A percentile compares a stretch with the other conserved stretches of the same genome.
phyloP scores from a whole-genome alignment of 1,140 invertebrate genomes.

The Saccostrea glomerata region DNA sequence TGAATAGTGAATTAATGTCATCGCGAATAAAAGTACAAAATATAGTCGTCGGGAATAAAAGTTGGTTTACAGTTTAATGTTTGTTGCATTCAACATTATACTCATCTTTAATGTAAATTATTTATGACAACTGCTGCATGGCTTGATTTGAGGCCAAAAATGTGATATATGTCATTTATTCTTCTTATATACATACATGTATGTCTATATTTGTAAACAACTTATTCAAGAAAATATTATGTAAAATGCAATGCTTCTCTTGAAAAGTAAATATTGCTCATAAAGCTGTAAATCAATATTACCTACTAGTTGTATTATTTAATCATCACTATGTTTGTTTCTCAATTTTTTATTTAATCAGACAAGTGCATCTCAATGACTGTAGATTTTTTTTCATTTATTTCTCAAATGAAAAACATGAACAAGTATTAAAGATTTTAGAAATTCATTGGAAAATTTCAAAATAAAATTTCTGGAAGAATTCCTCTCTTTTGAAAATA shows the following conservation, averaged over 20 bases:
- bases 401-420: no score
- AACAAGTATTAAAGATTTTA: no score
- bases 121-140: neutral
- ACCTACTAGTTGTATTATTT: neutral
- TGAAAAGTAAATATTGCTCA: neutral
- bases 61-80: no score
- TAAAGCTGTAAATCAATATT: neutral
- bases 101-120: no score
- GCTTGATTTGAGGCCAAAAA: neutral
- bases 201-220: neutral
- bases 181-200: neutral
- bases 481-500: no score
- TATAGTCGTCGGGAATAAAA: no score
- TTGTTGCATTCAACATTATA: no score
- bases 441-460: no score
- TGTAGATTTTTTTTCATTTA: neutral
- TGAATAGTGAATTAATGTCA: no score
- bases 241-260: neutral
- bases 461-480: no score
- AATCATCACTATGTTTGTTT: neutral
- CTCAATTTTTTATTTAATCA: constrained; percentile 11
- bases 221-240: constrained; percentile 1
- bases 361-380: neutral
- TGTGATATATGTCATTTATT: neutral
- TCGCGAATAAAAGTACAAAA: no score